phyloP scores from a whole-genome alignment of 1,140 invertebrate species.

The Zaprionus camerounensis region DNA sequence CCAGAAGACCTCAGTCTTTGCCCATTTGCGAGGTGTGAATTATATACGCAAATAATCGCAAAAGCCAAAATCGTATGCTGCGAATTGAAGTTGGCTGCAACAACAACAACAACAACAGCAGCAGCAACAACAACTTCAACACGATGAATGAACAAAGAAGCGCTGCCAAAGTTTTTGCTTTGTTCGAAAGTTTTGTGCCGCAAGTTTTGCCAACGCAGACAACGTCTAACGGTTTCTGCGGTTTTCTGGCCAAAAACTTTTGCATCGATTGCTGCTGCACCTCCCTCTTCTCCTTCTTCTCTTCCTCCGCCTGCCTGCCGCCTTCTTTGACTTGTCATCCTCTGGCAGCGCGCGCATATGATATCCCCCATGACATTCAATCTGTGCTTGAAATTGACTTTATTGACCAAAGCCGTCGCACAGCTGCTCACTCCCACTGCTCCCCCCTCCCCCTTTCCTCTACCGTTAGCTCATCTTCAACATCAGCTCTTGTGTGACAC shows the following conservation, averaged over 20 bases:
- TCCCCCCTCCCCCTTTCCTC: neutral
- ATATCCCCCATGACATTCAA: slow-evolving; percentile 77
- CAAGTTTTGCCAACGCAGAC: slow-evolving; percentile 70
- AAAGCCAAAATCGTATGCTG: slow-evolving; percentile 51
- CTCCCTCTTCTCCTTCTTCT: neutral
- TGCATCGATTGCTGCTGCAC: slow-evolving; percentile 13
- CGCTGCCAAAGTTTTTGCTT: slow-evolving; percentile 59
- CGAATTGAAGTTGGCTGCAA: slow-evolving; percentile 5
- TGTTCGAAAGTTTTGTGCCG: slow-evolving; percentile 58
- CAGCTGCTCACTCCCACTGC: slow-evolving; percentile 4
- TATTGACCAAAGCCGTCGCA: slow-evolving; percentile 51
- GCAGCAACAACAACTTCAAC: slow-evolving; percentile 14
- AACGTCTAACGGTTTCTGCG: slow-evolving; percentile 36
- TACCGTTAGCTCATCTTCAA: neutral
- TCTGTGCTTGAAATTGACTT: slow-evolving; percentile 62
- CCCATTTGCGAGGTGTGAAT: slow-evolving; percentile 44
- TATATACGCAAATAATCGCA: slow-evolving; percentile 49
- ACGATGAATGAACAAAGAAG: slow-evolving; percentile 28
- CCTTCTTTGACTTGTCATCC: slow-evolving; percentile 11
- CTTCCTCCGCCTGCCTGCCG: neutral
- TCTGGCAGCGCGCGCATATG: slow-evolving; percentile 60
- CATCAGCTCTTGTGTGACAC: slow-evolving; percentile 19
- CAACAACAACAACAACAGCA: neutral
- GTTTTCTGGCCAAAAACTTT: slow-evolving; percentile 46
- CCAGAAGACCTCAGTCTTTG: no score